phyloP scores from a whole-genome alignment of 2,888 invertebrate species.

The Axea sp. region DNA sequence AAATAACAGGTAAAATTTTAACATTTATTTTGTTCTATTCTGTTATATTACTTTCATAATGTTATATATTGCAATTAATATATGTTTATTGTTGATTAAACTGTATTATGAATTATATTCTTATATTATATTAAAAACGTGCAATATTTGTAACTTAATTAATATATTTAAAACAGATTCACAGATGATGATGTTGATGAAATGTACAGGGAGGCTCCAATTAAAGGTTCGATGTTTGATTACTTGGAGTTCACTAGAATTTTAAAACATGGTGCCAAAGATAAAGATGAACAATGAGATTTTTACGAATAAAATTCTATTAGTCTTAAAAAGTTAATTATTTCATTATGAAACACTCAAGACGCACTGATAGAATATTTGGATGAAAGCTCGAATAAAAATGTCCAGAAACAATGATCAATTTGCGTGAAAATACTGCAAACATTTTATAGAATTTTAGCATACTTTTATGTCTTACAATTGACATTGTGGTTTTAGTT shows the following conservation, averaged over 20 bases:
- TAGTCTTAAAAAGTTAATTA: conserved; percentile 4
- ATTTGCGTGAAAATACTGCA: too few relatives aligned
- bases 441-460: too few relatives aligned
- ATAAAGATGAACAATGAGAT: conserved; percentile 93
- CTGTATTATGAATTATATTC: too few relatives aligned
- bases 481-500: too few relatives aligned
- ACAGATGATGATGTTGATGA: conserved; percentile 99
- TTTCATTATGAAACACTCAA: conserved; percentile 17
- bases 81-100: too few relatives aligned
- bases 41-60: too few relatives aligned
- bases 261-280: conserved; percentile 99
- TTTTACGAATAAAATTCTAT: conserved; percentile 11
- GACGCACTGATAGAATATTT: conserved; percentile 18
- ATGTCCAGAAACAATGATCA: too few relatives aligned
- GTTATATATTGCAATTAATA: too few relatives aligned
- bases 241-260: conserved; percentile 99
- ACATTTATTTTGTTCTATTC: too few relatives aligned
- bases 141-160: not conserved
- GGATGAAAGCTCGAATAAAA: conserved; percentile 40
- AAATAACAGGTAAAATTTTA: too few relatives aligned
- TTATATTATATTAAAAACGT: too few relatives aligned
- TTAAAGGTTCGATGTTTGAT: conserved; percentile 95
- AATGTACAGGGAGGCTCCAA: conserved; percentile 99
- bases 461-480: too few relatives aligned
- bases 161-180: conserved; percentile 79